These are phyloP conservation scores for Lasioglossum oenotherae DNA, from an alignment of 2,888 invertebrate species.

Conservation along the genomic window DNA sequence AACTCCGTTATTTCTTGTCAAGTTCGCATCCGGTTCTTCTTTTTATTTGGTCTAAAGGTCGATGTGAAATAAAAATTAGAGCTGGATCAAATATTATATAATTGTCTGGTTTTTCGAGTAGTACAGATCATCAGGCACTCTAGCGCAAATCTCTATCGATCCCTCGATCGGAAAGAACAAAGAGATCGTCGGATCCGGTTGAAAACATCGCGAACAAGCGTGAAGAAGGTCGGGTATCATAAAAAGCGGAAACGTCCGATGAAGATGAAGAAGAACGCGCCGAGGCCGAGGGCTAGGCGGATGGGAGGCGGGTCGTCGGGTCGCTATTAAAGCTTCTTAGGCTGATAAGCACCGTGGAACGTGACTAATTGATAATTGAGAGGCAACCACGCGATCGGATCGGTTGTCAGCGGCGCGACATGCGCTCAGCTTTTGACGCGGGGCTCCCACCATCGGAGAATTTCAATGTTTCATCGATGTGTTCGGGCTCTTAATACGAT, in stretches of 20 bases:
- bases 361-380: conserved; percentile 75
- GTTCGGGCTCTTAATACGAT: conserved; percentile 40
- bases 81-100: background rate
- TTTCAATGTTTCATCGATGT: conserved; percentile 29
- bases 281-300: background rate
- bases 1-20: too few species aligned
- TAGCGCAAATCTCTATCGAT: background rate
- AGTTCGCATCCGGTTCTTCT: background rate
- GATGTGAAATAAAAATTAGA: background rate
- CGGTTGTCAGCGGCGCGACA: conserved; percentile 28
- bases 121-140: background rate
- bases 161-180: background rate
- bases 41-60: background rate
- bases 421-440: conserved; percentile 28
- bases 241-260: conserved; percentile 27
- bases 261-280: conserved; percentile 9
- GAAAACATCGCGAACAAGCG: conserved; percentile 49
- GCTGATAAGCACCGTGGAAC: conserved; percentile 66
- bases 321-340: conserved; percentile 60
- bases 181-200: conserved; percentile 45
- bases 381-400: conserved; percentile 45
- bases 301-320: conserved; percentile 24
- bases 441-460: background rate
- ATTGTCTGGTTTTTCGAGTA: background rate
- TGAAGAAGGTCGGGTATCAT: conserved; percentile 26